Percentiles rank a stretch among this genome's conserved stretches.
Evolutionary conservation across 1,140 invertebrate species (phyloP).

Genomic region (Copidosoma floridanum): DNA sequence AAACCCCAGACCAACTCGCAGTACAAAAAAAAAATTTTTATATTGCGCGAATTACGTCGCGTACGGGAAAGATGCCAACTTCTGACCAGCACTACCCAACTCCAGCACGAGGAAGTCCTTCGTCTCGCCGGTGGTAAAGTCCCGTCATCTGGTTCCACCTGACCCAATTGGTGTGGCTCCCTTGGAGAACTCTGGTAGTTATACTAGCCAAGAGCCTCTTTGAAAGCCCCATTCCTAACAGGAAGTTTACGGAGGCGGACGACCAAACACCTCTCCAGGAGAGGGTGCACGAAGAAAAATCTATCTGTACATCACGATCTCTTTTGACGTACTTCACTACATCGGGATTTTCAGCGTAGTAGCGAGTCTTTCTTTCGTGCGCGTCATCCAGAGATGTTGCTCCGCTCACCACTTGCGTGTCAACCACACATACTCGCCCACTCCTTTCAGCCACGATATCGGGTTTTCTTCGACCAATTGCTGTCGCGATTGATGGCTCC

Average conservation of each 20-base stretch:
- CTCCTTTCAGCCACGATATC: constrained; percentile 29
- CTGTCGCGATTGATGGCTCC: constrained; percentile 21
- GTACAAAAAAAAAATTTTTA: too few relatives aligned
- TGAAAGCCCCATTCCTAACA: constrained; percentile 4
- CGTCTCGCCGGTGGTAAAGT: background rate
- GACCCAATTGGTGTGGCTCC: constrained; percentile 29
- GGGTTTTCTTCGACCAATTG: constrained; percentile 19
- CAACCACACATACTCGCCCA: constrained; percentile 14
- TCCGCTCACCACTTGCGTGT: constrained; percentile 31
- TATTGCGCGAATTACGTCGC: too few relatives aligned
- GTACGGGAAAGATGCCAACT: too few relatives aligned
- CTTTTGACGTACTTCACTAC: background rate
- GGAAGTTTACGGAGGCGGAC: background rate
- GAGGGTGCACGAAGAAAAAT: constrained; percentile 9
- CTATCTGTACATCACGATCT: background rate
- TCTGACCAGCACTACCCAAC: constrained; percentile 56
- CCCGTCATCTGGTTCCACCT: constrained; percentile 32
- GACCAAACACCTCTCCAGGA: constrained; percentile 35
- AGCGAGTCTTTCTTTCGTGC: constrained; percentile 12
- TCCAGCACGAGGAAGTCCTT: constrained; percentile 60
- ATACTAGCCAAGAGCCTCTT: constrained; percentile 11
- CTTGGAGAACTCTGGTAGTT: constrained; percentile 28
- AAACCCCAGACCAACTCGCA: too few relatives aligned
- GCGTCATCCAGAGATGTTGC: constrained; percentile 8
- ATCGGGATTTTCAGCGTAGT: background rate